Percentiles rank a stretch among this genome's conserved stretches.
Conservation (phyloP, 2,113 vertebrate species). For the Coptodon rendalli region DNA sequence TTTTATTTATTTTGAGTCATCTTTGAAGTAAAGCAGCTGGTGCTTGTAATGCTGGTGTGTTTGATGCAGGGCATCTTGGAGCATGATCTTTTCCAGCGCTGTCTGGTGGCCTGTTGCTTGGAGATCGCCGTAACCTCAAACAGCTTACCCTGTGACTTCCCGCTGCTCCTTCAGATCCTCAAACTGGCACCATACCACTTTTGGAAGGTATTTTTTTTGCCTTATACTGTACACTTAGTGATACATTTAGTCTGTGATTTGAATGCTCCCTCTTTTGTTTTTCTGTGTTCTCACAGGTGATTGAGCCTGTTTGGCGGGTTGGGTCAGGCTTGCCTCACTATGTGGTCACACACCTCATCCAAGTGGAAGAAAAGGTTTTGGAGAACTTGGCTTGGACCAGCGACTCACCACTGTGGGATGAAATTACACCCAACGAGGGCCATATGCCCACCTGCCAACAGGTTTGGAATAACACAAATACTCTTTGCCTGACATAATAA, state of each 20-base stretch:
- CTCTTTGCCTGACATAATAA: background rate
- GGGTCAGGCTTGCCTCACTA: constrained; percentile 73
- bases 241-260: background rate
- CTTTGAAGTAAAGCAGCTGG: background rate
- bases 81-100: constrained; percentile 77
- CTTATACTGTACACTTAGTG: background rate
- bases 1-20: background rate
- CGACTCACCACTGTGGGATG: constrained; percentile 80
- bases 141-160: constrained; percentile 74
- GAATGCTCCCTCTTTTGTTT: background rate
- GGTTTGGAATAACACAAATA: constrained; percentile 48
- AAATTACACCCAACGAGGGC: constrained; percentile 73
- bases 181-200: constrained; percentile 81
- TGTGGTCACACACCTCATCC: constrained; percentile 76
- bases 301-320: constrained; percentile 79
- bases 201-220: constrained; percentile 73
- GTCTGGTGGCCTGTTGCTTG: constrained; percentile 81
- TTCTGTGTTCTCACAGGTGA: constrained; percentile 68
- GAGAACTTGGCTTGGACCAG: constrained; percentile 82
- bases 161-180: constrained; percentile 74
- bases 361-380: constrained; percentile 79
- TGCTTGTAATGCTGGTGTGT: background rate
- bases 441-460: constrained; percentile 79
- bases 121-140: constrained; percentile 75
- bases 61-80: constrained; percentile 62